Base-by-base conservation (phyloP, 1,140 invertebrate genomes). In the Anoplophora glabripennis region DNA sequence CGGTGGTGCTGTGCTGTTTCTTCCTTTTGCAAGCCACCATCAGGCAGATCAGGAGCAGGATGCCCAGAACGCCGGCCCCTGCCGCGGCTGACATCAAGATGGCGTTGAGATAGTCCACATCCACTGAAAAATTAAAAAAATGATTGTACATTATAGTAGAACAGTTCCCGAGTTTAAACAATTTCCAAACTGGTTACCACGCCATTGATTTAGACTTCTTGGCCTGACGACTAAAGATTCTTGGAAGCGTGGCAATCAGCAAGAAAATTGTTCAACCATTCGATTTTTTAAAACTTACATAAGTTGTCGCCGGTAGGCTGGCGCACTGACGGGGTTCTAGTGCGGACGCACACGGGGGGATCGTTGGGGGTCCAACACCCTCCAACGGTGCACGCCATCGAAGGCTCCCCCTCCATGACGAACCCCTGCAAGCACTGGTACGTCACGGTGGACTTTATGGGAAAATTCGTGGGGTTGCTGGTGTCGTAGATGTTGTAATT, bases 331-430 rank as follows among this genome's bases (percentile, higher is more conserved):
- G 47, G 12, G 7, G 15, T 14, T 14, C 42, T 55, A 7, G 53
- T 47, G 10, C 55, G 47, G 28, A 67, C 54, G 45, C 72, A 73
- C 10, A 52, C 62, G 7, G 72, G 72, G 17, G 67, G 64, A n/a
- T 66, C 61, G 12, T n/a, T 17, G 7, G 79, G 78, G 28, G 67
- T 62, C 79, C 79, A 81, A 58, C 79, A 80, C 4, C 79, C 79
- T 28, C 70, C 71, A 17, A 61, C 40, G 10, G 71, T 65, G 64
- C 79, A 81, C 11, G 70, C 72, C 34, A 79, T 54, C 5, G 76
- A 59, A 7, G 71, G 54, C 37, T 75, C 68, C 7, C 79, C 78
- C 12, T 72, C 57, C 28, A 80, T 60, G n/a, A 69, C 66, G 64
- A 76, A 79, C 5, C 77, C 78, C 4, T 74, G 66, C 7, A 69